Base-by-base conservation (phyloP, 2,797 vertebrate genomes). In the Clamator glandarius region DNA sequence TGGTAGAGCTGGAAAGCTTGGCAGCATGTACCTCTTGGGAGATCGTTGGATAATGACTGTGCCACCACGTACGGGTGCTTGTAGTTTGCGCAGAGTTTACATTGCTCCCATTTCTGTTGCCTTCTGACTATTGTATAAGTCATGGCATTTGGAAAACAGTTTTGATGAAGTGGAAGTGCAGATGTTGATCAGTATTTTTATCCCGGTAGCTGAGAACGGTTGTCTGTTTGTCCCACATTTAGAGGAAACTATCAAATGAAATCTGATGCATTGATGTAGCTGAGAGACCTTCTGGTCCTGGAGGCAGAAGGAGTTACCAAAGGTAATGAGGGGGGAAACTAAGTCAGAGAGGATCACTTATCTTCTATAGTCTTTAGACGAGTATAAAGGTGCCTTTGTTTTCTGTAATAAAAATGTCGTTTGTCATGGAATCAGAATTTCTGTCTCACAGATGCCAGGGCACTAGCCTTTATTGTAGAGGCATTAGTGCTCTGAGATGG, bases 251-350 rank as follows among this genome's bases (percentile, higher is more conserved):
- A 8, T 67, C 8, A 18, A 80, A 42, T 8, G 12, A 61, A 50
- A 58, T 86, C 9, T 35, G 36, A 59, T 82, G 52, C 0, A 0
- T 20, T 73, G 28, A n/a, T 0, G 0, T 58, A 75, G 36, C 12
- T 78, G 62, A 85, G 61, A 85, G 74, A 26, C 41, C 21, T 25
- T 13, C 25, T 72, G 26, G 33, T 68, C 29, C 10, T 66, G 24
- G 29, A 42, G 46, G 61, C 14, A 70, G 28, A 26, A 84, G 48
- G 29, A 57, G 8, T 81, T 94, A 58, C 57, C 23, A 75, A 36
- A 84, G 44, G 24, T 92, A 86, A 79, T 54, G n/a, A 82, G 68
- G 68, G 29, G n/a, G 57, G 39, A 89, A 87, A 80, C 29, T 35
- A 33, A 79, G 36, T 69, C 12, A 23, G 26, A 84, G 33, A 31